Evolutionary conservation across 1,140 invertebrate species (phyloP).

Genomic region (Cotesia chilonis): DNA sequence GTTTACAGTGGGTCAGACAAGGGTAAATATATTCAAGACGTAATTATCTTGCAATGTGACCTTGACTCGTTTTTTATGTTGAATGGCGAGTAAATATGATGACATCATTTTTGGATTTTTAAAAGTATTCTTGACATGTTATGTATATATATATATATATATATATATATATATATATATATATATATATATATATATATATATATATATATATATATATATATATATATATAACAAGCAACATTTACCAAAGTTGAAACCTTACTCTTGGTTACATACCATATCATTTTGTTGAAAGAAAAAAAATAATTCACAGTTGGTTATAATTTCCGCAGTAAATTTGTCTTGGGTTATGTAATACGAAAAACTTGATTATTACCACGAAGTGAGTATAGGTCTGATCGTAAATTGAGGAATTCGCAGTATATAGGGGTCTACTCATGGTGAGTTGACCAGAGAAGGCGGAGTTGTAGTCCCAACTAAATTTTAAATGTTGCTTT

Average conservation of each 20-base stretch:
- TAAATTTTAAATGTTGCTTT: slow-evolving; percentile 11
- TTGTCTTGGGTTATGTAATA: slow-evolving; percentile 25
- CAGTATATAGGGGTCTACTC: slow-evolving; percentile 15
- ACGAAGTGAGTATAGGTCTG: slow-evolving; percentile 22
- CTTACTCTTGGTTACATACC: background rate
- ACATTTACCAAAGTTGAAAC: background rate
- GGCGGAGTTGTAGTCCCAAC: slow-evolving; percentile 11
- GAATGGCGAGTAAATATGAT: slow-evolving; percentile 19
- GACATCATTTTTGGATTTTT: background rate
- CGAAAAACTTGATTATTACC: slow-evolving; percentile 14
- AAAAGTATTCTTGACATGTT: background rate
- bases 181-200: too few relatives aligned
- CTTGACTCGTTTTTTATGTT: background rate
- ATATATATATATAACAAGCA: background rate
- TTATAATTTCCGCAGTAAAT: slow-evolving; percentile 25
- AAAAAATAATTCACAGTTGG: slow-evolving; percentile 20
- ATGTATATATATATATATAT: background rate
- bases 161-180: too few relatives aligned
- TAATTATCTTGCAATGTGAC: background rate
- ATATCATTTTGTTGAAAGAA: background rate
- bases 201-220: too few relatives aligned
- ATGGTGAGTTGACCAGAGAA: slow-evolving; percentile 4
- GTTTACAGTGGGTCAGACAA: background rate
- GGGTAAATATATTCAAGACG: slow-evolving; percentile 20
- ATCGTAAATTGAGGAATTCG: slow-evolving; percentile 32